Evolutionary conservation across 2,113 vertebrate genomes (phyloP).

Genomic region (Pluvialis apricaria): DNA sequence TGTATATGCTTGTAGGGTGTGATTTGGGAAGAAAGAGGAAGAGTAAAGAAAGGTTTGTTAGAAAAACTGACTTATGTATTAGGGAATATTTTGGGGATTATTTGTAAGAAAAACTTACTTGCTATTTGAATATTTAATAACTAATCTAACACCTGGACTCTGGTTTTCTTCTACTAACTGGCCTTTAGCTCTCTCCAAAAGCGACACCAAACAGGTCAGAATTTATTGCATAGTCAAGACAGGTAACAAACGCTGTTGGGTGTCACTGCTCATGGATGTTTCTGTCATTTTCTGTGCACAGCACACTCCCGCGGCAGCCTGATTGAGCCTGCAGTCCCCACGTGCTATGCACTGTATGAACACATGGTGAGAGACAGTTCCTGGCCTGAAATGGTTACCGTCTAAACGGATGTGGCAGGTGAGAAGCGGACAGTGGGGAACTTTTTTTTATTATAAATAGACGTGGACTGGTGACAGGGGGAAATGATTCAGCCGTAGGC

Average conservation of each 20-base stretch:
- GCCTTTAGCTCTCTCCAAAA: background rate
- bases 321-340: background rate
- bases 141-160: background rate
- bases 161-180: background rate
- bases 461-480: background rate
- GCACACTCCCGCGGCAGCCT: background rate
- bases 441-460: background rate
- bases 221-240: background rate
- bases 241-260: background rate
- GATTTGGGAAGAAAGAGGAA: background rate
- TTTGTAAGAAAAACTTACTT: background rate
- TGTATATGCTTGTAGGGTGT: background rate
- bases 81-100: background rate
- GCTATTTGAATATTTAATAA: background rate
- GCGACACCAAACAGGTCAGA: background rate
- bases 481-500: background rate
- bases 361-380: background rate
- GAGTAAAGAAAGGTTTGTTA: background rate
- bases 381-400: background rate
- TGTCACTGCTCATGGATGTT: background rate
- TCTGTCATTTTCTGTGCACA: background rate
- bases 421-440: background rate
- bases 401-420: conserved; percentile 16
- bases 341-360: background rate
- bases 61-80: background rate